phyloP scores from a whole-genome alignment of 2,797 vertebrate species.

The Rhodeus uyekii region DNA sequence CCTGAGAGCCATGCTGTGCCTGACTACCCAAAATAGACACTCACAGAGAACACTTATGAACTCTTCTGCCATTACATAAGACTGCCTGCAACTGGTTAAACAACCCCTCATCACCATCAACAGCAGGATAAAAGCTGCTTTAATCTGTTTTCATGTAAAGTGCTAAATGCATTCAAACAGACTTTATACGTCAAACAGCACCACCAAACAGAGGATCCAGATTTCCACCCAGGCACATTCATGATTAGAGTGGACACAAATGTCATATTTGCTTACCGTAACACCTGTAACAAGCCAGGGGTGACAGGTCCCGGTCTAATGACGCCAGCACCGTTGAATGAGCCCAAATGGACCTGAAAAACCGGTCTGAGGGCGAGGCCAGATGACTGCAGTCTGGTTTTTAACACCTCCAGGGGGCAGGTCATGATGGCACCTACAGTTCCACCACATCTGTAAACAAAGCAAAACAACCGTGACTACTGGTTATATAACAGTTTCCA shows the following conservation, averaged over 20 bases:
- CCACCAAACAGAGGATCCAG: neutral
- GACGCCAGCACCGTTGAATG: conserved; percentile 87
- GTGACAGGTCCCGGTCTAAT: conserved; percentile 86
- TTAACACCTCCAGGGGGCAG: conserved; percentile 94
- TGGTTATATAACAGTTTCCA: neutral
- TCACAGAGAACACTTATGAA: neutral
- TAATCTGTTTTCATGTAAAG: conserved; percentile 18
- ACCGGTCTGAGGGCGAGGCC: conserved; percentile 85
- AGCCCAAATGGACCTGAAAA: conserved; percentile 92
- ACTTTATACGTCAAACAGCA: neutral
- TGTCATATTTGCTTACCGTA: conserved; percentile 80
- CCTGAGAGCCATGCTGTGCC: conserved; percentile 10
- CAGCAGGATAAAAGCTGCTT: neutral
- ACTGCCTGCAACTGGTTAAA: neutral
- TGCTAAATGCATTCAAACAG: neutral
- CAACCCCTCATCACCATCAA: neutral
- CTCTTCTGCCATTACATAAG: conserved; percentile 31
- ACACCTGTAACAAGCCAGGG: conserved; percentile 87
- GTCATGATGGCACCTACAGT: conserved; percentile 95
- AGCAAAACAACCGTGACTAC: neutral
- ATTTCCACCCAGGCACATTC: neutral
- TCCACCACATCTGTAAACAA: conserved; percentile 87
- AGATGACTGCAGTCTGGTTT: conserved; percentile 93
- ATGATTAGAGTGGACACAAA: neutral
- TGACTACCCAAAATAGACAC: conserved; percentile 36